Conservation (phyloP, 2,113 vertebrate genomes). For the Sphaerodactylus townsendi region DNA sequence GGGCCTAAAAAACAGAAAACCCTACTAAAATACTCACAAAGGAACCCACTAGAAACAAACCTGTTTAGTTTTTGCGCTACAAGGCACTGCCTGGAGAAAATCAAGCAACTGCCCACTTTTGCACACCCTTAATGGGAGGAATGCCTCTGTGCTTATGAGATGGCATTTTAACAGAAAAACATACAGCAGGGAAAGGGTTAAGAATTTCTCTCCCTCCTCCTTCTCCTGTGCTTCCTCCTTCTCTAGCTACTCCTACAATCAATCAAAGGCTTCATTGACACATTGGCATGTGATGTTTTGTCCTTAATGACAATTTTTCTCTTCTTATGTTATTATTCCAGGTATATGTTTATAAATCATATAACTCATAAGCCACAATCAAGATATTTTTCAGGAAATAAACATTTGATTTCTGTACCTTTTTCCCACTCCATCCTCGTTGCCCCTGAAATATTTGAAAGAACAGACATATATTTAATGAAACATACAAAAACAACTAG, state of each 20-base stretch:
- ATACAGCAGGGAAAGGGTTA: no score
- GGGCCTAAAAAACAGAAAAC: no score
- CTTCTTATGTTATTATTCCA: background rate
- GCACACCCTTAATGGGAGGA: no score
- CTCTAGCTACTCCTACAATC: no score
- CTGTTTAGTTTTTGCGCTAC: no score
- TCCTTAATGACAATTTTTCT: background rate
- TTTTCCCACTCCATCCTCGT: background rate
- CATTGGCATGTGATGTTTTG: background rate
- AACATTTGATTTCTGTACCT: conserved; percentile 9
- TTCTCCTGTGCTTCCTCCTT: background rate
- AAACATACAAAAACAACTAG: background rate
- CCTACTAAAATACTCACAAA: no score
- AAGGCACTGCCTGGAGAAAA: no score
- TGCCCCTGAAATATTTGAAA: conserved; percentile 19
- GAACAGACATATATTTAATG: background rate
- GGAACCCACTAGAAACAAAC: no score
- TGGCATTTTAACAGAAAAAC: no score
- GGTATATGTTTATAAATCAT: background rate
- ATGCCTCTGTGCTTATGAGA: no score
- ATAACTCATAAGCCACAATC: background rate
- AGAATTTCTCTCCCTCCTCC: background rate
- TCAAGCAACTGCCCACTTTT: no score
- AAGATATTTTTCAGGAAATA: background rate
- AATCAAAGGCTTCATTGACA: background rate